Evolutionary conservation across 2,888 invertebrate species (phyloP).

Genomic region (Pachydiplax longipennis): DNA sequence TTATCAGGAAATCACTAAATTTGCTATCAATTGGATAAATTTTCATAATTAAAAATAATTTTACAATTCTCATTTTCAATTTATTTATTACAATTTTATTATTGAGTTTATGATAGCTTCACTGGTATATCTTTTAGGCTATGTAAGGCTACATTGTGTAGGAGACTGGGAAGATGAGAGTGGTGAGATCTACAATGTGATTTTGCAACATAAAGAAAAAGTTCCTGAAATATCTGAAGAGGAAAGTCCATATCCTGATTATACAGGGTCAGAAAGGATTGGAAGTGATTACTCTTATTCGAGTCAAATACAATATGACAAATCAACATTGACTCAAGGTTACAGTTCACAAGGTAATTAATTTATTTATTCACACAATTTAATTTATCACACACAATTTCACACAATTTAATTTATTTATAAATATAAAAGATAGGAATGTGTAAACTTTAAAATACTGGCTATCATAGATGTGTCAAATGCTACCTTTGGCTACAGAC

Average conservation of each 20-base stretch:
- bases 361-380: too few species aligned
- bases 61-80: too few species aligned
- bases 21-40: too few species aligned
- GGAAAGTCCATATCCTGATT: background rate
- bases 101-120: background rate
- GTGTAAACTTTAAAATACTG: too few species aligned
- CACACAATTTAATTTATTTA: background rate
- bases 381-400: too few species aligned
- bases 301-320: background rate
- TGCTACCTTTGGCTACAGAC: too few species aligned
- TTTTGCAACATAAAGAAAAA: background rate
- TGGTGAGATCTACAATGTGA: background rate
- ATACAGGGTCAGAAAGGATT: conserved; percentile 10
- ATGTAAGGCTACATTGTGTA: background rate
- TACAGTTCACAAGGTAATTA: conserved; percentile 2
- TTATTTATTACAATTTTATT: background rate
- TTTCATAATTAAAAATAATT: too few species aligned
- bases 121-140: background rate
- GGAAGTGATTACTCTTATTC: conserved; percentile 13
- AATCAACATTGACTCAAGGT: background rate
- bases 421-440: too few species aligned
- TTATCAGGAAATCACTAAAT: too few species aligned
- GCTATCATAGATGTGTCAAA: too few species aligned
- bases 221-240: background rate
- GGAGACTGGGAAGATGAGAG: conserved; percentile 11